A percentile compares a stretch with the other conserved stretches of the same genome.
phyloP scores from a whole-genome alignment of 64 coral and sea anemone genomes.

The Porites australiensis region DNA sequence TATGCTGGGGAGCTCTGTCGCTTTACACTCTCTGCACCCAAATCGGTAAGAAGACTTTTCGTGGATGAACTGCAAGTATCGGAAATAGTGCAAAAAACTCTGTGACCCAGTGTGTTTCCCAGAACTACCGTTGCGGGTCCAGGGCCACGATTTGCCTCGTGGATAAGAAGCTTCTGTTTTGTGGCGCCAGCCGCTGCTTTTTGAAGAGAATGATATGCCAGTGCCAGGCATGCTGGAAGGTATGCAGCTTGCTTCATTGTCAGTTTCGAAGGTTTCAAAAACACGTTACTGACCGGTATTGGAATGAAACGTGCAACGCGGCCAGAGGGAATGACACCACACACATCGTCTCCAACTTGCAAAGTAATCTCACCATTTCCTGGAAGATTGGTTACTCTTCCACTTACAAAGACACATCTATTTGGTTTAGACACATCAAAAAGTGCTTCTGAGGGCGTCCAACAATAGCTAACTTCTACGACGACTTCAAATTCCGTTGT shows the following conservation, averaged over 20 bases:
- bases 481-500: background rate
- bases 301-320: too few relatives aligned
- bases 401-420: background rate
- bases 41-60: conserved; percentile 15
- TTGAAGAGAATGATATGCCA: conserved; percentile 33
- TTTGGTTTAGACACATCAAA: conserved; percentile 11
- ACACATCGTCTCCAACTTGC: too few relatives aligned
- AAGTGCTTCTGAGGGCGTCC: background rate
- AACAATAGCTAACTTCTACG: background rate
- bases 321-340: too few relatives aligned
- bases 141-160: conserved; percentile 56
- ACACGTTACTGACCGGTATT: background rate
- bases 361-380: too few relatives aligned
- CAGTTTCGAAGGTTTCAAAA: conserved; percentile 25
- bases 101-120: conserved; percentile 65
- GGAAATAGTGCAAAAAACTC: conserved; percentile 55
- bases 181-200: background rate
- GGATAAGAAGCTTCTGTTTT: conserved; percentile 43
- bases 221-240: conserved; percentile 5
- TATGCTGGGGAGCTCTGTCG: background rate
- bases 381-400: background rate
- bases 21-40: conserved; percentile 29
- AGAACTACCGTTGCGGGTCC: conserved; percentile 56
- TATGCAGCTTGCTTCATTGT: conserved; percentile 24
- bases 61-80: background rate